phyloP scores from a whole-genome alignment of 2,888 invertebrate genomes.

The Anthophora plumipes region DNA sequence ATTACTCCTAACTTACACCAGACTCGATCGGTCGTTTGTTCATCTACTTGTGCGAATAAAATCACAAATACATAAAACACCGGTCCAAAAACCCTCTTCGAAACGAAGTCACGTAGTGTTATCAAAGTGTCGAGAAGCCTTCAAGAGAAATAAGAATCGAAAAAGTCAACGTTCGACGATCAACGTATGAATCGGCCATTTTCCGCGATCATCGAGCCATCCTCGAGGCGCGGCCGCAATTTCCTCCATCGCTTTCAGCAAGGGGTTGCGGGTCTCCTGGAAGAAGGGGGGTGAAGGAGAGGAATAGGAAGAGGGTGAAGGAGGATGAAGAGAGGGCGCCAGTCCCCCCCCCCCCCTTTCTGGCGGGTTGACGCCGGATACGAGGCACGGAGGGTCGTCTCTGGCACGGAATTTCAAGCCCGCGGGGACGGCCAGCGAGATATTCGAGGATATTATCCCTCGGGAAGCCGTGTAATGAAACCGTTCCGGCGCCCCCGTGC shows the following conservation, averaged over 20 bases:
- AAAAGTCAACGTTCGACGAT: background rate
- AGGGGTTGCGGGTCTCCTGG: slow-evolving; percentile 61
- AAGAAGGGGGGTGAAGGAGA: slow-evolving; percentile 62
- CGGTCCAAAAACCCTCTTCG: no score
- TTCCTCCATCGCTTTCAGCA: slow-evolving; percentile 56
- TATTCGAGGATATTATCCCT: slow-evolving; percentile 81
- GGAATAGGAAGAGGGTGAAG: no score
- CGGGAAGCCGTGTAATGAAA: slow-evolving; percentile 83
- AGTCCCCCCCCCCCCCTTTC: no score
- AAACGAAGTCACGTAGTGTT: background rate
- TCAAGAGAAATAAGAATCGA: background rate
- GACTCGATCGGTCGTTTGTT: no score
- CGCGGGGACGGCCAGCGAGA: slow-evolving; percentile 76
- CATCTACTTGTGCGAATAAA: no score
- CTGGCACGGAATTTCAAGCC: slow-evolving; percentile 79
- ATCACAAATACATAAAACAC: no score
- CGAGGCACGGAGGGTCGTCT: slow-evolving; percentile 71
- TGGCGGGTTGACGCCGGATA: slow-evolving; percentile 44
- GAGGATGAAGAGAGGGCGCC: no score
- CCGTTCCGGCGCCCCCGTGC: slow-evolving; percentile 82
- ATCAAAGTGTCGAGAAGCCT: background rate
- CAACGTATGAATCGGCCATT: slow-evolving; percentile 65
- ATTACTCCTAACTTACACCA: no score
- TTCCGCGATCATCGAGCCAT: slow-evolving; percentile 50
- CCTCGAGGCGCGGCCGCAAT: slow-evolving; percentile 51